These are phyloP conservation scores for Cryptomyrus ogoouensis DNA, from an alignment of 2,113 vertebrate genomes.

Conservation along the genomic window DNA sequence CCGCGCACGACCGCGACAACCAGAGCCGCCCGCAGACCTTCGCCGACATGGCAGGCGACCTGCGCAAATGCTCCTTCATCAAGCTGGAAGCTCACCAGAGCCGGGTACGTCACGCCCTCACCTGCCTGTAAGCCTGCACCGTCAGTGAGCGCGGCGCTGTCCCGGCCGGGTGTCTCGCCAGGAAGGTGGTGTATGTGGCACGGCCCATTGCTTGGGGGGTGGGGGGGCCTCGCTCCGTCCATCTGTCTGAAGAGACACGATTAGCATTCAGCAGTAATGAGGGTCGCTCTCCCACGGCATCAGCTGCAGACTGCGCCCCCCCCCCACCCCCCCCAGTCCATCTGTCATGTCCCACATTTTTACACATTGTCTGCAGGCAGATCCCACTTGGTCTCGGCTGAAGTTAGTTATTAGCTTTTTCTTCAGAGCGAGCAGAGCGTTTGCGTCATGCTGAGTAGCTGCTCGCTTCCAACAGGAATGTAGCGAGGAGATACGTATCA, in stretches of 20 bases:
- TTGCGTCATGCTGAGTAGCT: background rate
- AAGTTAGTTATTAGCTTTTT: background rate
- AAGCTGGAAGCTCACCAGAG: conserved; percentile 97
- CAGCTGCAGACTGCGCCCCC: background rate
- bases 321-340: background rate
- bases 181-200: background rate
- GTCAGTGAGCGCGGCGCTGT: background rate
- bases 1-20: conserved; percentile 93
- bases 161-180: background rate
- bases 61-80: conserved; percentile 86
- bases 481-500: background rate
- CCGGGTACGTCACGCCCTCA: conserved; percentile 64
- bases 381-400: background rate
- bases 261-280: conserved; percentile 14
- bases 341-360: conserved; percentile 15
- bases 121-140: background rate
- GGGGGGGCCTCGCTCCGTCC: background rate
- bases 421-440: background rate
- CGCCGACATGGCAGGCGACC: conserved; percentile 89
- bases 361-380: background rate
- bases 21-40: conserved; percentile 84
- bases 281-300: background rate
- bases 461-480: background rate
- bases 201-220: background rate
- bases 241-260: conserved; percentile 14